Conservation (phyloP, 2,797 vertebrate species). For the Macrochelys suwanniensis region DNA sequence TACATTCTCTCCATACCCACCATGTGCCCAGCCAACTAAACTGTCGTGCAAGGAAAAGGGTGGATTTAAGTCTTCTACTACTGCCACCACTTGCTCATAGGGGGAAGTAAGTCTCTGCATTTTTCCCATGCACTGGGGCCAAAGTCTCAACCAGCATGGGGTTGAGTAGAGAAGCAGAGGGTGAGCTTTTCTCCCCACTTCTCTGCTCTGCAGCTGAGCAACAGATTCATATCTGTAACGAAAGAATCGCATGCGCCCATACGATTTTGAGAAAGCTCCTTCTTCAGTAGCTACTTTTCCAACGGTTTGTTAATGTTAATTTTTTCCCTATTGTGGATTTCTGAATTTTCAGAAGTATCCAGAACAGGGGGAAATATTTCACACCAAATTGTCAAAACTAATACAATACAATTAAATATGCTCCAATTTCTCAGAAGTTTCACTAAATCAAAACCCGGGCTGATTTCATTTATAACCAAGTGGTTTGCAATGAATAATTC, state of each 20-base stretch:
- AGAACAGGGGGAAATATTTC: neutral
- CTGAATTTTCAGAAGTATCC: neutral
- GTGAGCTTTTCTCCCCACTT: neutral
- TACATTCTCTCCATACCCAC: rapidly evolving
- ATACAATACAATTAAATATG: neutral
- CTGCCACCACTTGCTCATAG: neutral
- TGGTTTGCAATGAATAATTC: neutral
- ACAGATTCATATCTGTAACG: no score
- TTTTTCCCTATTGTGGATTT: neutral
- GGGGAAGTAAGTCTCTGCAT: neutral
- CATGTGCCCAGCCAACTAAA: rapidly evolving
- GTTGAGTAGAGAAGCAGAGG: neutral
- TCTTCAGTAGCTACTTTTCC: neutral
- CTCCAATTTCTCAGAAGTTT: neutral
- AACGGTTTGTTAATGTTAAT: neutral
- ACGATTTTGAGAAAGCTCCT: neutral
- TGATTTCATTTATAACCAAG: neutral
- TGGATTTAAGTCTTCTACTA: neutral
- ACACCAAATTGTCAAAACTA: neutral
- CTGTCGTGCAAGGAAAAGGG: neutral
- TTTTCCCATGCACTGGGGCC: neutral
- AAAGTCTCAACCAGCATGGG: neutral
- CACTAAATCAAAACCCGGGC: neutral
- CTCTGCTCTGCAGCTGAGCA: neutral
- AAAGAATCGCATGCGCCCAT: neutral